A percentile compares a stretch with the other conserved stretches of the same genome.
phyloP scores from a whole-genome alignment of 1,140 invertebrate species.

The Zaprionus vittiger region DNA sequence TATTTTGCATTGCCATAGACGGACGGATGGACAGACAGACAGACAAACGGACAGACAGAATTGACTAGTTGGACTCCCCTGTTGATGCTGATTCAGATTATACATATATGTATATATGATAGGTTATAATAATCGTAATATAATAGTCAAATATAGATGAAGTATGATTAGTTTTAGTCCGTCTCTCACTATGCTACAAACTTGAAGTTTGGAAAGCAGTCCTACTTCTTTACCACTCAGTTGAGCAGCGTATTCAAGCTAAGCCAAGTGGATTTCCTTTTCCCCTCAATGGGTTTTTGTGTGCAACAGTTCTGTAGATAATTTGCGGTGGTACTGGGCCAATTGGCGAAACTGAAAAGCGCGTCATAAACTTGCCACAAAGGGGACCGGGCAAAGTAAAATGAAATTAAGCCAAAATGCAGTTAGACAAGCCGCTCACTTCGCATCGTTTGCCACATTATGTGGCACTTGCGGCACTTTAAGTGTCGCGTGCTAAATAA shows the following conservation, averaged over 20 bases:
- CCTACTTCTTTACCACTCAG: not conserved
- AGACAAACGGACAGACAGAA: no score
- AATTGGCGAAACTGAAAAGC: slow-evolving; percentile 6
- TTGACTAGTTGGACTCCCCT: no score
- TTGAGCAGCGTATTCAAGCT: not conserved
- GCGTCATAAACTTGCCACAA: slow-evolving; percentile 32
- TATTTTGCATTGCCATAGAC: no score
- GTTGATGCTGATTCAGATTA: no score
- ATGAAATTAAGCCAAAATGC: slow-evolving; percentile 37
- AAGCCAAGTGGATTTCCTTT: no score
- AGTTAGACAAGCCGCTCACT: slow-evolving; percentile 36
- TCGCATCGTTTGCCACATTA: slow-evolving; percentile 32
- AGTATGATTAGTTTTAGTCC: no score
- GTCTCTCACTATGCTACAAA: not conserved
- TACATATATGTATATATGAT: no score
- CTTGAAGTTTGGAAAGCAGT: not conserved
- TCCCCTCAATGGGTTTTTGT: not conserved
- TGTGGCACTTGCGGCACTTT: slow-evolving; percentile 33
- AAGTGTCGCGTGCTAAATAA: slow-evolving; percentile 20
- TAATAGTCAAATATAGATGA: no score
- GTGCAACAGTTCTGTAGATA: not conserved
- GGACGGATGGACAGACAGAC: no score
- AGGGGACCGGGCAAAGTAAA: not conserved
- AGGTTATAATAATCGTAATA: no score
- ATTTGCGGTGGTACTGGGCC: not conserved